Evolutionary conservation across 2,797 vertebrate species (phyloP).

Genomic region (Cetoscarus ocellatus): DNA sequence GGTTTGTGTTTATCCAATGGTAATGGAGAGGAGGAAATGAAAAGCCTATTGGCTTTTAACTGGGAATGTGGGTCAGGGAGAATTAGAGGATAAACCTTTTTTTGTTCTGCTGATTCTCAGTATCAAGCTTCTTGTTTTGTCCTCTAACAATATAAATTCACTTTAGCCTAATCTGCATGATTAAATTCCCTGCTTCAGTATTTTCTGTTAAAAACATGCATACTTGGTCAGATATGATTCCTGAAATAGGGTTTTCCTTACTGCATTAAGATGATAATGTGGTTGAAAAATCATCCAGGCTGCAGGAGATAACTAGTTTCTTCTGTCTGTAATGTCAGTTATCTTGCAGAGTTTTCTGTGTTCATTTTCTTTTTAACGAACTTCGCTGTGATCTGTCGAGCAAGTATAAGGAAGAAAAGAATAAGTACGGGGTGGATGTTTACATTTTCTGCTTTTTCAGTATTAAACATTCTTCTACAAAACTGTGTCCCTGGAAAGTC

Average conservation of each 20-base stretch:
- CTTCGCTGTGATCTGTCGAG: too few relatives aligned
- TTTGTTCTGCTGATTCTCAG: conserved; percentile 26
- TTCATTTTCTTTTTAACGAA: background rate
- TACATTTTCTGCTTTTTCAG: too few relatives aligned
- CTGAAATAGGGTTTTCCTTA: conserved; percentile 37
- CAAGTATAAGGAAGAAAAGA: too few relatives aligned
- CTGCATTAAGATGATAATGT: background rate
- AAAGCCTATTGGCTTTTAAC: conserved; percentile 66
- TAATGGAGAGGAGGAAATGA: conserved; percentile 74
- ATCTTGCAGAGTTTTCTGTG: background rate
- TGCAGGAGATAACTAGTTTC: background rate
- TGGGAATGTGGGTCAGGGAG: conserved; percentile 59
- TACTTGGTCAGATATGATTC: conserved; percentile 1
- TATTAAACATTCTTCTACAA: too few relatives aligned
- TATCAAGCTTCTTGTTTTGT: conserved; percentile 3
- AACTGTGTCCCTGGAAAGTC: too few relatives aligned
- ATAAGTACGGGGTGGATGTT: too few relatives aligned
- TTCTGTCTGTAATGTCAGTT: conserved; percentile 6
- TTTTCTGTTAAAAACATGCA: conserved; percentile 15
- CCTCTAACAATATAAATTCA: conserved; percentile 9
- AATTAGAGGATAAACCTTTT: conserved; percentile 44
- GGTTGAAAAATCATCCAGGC: conserved; percentile 9
- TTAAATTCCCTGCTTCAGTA: background rate
- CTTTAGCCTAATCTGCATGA: conserved; percentile 36
- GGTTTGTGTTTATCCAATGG: conserved; percentile 74